phyloP scores from a whole-genome alignment of 2,888 invertebrate species.

The Poecilus cupreus region DNA sequence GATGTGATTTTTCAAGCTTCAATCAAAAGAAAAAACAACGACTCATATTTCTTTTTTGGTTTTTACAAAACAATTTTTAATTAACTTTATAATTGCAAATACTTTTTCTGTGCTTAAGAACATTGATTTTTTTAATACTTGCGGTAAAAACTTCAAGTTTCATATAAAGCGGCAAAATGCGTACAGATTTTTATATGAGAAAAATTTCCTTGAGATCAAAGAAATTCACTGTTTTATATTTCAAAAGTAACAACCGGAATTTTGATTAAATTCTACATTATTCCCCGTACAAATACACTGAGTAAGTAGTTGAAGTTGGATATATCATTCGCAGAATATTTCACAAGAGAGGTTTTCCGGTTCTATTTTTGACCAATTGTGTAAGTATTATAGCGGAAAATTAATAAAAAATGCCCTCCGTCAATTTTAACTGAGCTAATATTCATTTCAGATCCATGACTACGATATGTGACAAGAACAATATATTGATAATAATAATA shows the following conservation, averaged over 20 bases:
- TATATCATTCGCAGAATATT: no score
- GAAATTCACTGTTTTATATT: background rate
- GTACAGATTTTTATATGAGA: constrained; percentile 14
- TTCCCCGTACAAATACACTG: no score
- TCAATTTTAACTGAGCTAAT: no score
- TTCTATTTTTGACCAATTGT: no score
- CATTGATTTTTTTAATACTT: constrained; percentile 27
- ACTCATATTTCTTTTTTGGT: background rate
- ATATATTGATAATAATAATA: no score
- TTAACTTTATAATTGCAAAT: constrained; percentile 23
- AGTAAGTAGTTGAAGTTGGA: no score
- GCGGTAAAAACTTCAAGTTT: constrained; percentile 14
- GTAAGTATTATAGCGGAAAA: no score
- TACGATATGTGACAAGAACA: no score
- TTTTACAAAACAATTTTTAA: constrained; percentile 11
- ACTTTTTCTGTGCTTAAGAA: background rate
- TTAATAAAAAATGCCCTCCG: no score
- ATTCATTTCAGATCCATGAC: no score
- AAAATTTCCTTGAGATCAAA: constrained; percentile 10
- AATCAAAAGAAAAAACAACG: background rate
- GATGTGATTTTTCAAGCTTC: no score
- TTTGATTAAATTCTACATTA: background rate
- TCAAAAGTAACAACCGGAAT: background rate
- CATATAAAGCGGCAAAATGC: background rate
- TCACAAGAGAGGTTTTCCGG: no score